Percentiles rank a stretch among this genome's conserved stretches.
These are phyloP conservation scores for Trichacis sp. DNA, from an alignment of 2,888 invertebrate species.

Conservation along the genomic window DNA sequence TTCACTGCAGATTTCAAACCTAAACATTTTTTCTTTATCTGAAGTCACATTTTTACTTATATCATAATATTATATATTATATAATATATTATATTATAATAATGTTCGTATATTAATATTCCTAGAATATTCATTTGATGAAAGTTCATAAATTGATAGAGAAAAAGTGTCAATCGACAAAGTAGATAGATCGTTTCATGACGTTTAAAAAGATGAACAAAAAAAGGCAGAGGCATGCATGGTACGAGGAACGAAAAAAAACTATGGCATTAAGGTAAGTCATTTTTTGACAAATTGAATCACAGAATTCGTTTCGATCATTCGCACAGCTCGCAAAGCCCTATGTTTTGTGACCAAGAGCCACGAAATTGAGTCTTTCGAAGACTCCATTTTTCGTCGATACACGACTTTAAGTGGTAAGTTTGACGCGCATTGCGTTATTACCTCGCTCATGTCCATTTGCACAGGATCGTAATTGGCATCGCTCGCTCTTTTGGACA, in stretches of 20 bases:
- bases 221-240: constrained; percentile 16
- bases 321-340: background rate
- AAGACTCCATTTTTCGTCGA: background rate
- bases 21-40: too few relatives aligned
- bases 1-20: too few relatives aligned
- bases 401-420: background rate
- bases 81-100: too few relatives aligned
- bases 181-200: constrained; percentile 4
- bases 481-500: constrained; percentile 69
- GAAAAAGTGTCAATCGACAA: constrained; percentile 2
- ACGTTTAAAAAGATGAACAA: constrained; percentile 38
- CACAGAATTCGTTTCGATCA: background rate
- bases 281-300: background rate
- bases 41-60: too few relatives aligned
- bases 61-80: too few relatives aligned
- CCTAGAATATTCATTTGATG: too few relatives aligned
- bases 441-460: constrained; percentile 84
- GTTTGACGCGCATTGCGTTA: constrained; percentile 48
- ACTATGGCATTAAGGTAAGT: too few relatives aligned
- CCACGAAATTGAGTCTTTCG: background rate
- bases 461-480: constrained; percentile 82
- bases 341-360: too few relatives aligned
- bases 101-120: too few relatives aligned
- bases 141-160: background rate
- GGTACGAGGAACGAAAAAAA: background rate